phyloP scores from a whole-genome alignment of 2,797 vertebrate genomes.

The Synaphobranchus kaupii region DNA sequence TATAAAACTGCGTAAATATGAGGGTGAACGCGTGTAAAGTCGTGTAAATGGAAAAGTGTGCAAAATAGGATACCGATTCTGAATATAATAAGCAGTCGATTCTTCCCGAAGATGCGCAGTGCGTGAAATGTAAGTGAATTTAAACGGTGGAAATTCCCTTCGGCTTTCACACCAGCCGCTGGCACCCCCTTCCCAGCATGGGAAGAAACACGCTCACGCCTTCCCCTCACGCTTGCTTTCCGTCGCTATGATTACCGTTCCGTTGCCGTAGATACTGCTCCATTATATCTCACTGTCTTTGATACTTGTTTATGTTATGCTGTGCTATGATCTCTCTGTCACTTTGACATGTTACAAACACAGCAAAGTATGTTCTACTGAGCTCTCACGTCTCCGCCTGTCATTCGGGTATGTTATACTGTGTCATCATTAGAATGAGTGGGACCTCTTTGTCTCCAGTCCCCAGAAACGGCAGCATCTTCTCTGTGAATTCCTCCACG shows the following conservation, averaged over 20 bases:
- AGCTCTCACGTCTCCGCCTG: neutral
- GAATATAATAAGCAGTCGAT: neutral
- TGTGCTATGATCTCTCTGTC: neutral
- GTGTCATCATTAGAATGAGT: slow-evolving; percentile 58
- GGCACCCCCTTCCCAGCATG: neutral
- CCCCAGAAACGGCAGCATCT: slow-evolving; percentile 70
- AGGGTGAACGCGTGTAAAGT: too few species aligned
- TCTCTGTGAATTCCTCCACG: slow-evolving; percentile 50
- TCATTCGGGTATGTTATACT: slow-evolving; percentile 45
- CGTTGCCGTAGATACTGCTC: neutral
- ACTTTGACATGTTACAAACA: too few species aligned
- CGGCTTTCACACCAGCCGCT: neutral
- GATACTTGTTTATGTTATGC: neutral
- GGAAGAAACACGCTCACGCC: neutral
- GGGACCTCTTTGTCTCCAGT: slow-evolving; percentile 75
- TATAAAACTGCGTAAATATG: neutral
- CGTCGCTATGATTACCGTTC: neutral
- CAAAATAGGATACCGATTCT: neutral
- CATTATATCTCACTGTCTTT: neutral
- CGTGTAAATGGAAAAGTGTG: neutral
- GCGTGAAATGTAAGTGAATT: neutral
- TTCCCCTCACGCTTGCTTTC: neutral
- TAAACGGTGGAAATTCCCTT: neutral
- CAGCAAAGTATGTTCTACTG: too few species aligned
- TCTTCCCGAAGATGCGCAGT: neutral